Evolutionary conservation across 1,140 invertebrate genomes (phyloP).

Genomic region (Adoxophyes honmai): DNA sequence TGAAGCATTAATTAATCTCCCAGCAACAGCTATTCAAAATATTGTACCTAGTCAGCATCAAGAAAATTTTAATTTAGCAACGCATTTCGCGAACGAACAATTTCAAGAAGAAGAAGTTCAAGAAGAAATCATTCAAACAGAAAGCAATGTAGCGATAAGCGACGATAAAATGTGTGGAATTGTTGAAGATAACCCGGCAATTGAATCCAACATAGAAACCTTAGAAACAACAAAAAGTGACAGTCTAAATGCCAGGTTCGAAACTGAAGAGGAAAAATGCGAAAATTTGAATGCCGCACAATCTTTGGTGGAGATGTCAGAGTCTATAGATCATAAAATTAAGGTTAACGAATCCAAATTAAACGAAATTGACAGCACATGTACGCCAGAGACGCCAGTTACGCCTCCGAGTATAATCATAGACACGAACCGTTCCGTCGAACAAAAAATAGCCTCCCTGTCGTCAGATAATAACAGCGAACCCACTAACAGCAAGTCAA

Average conservation of each 20-base stretch:
- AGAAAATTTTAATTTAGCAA: conserved; percentile 25
- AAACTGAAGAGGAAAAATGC: conserved; percentile 69
- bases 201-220: conserved; percentile 21
- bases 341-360: conserved; percentile 44
- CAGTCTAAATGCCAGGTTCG: conserved; percentile 44
- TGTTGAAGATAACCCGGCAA: conserved; percentile 18
- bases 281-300: conserved; percentile 72
- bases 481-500: conserved; percentile 26
- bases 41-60: conserved; percentile 33
- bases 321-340: conserved; percentile 62
- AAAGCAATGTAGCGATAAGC: neutral
- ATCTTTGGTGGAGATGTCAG: conserved; percentile 72
- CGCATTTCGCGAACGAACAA: conserved; percentile 18
- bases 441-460: conserved; percentile 36
- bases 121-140: conserved; percentile 21
- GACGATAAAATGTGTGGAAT: conserved; percentile 16
- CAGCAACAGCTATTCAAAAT: conserved; percentile 55
- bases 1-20: conserved; percentile 68
- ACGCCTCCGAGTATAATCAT: conserved; percentile 27
- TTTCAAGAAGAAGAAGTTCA: conserved; percentile 12
- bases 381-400: conserved; percentile 14
- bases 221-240: conserved; percentile 35
- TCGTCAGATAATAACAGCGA: conserved; percentile 38
- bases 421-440: conserved; percentile 24
- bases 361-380: conserved; percentile 32